Conservation (phyloP, 2,888 invertebrate genomes). For the Cremastobaeus sp. region DNA sequence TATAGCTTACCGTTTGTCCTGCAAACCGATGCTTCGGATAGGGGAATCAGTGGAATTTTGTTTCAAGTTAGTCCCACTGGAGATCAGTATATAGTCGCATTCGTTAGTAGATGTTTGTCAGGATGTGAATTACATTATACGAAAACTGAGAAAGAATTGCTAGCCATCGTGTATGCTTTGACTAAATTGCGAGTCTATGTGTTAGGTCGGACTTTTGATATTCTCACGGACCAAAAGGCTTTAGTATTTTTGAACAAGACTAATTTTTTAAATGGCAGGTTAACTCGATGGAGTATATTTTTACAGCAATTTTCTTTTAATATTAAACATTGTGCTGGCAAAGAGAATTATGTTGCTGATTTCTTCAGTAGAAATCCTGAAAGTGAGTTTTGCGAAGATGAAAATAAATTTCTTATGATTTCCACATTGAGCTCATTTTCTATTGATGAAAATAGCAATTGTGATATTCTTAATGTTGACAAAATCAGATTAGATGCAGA, state of each 20-base stretch:
- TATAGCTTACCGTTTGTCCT: not conserved
- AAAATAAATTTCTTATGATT: not conserved
- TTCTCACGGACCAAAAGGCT: constrained; percentile 14
- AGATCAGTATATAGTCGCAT: not conserved
- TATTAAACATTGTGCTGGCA: not conserved
- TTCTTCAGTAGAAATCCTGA: constrained; percentile 4
- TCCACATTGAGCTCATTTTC: not conserved
- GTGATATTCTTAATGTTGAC: too few species aligned
- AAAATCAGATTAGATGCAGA: not conserved
- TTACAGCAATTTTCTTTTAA: not conserved
- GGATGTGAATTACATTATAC: constrained; percentile 8
- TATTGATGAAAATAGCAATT: too few species aligned
- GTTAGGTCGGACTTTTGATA: constrained; percentile 5
- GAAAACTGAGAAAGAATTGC: not conserved
- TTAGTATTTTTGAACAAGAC: constrained; percentile 5
- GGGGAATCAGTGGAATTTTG: not conserved
- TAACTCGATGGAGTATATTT: constrained; percentile 3
- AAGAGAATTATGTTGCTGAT: not conserved
- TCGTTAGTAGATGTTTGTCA: constrained; percentile 2
- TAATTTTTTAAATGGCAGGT: not conserved
- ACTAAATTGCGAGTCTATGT: constrained; percentile 3
- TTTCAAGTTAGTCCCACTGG: not conserved
- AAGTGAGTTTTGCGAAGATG: not conserved
- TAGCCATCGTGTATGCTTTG: constrained; percentile 5
- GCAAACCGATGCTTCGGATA: not conserved